These are phyloP conservation scores for Anguilla obscura DNA, from an alignment of 2,797 vertebrate species.

Conservation along the genomic window DNA sequence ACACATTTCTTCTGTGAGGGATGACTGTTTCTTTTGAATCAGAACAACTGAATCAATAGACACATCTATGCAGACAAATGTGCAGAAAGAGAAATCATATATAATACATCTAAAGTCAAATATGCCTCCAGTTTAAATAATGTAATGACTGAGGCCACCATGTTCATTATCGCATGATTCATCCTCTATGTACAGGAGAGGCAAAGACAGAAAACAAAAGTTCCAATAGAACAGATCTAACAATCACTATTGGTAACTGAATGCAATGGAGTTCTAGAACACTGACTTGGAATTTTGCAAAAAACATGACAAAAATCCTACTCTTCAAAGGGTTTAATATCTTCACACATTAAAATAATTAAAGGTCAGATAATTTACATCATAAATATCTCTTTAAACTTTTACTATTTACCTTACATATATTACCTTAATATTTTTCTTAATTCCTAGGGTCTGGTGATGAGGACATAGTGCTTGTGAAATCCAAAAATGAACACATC, in stretches of 20 bases:
- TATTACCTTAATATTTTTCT: neutral
- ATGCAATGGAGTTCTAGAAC: no score
- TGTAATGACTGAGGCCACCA: neutral
- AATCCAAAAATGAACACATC: neutral
- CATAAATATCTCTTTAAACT: no score
- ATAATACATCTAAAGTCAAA: neutral
- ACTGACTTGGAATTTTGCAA: no score
- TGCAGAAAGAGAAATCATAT: neutral
- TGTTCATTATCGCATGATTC: neutral
- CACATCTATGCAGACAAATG: neutral
- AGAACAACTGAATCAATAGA: neutral
- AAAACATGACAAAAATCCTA: no score
- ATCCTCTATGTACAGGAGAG: neutral
- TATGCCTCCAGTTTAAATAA: neutral
- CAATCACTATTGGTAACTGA: no score
- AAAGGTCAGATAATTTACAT: neutral
- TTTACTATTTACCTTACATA: neutral
- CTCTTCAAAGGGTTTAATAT: neutral
- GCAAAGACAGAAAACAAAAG: neutral
- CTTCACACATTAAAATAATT: neutral
- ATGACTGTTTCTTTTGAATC: neutral
- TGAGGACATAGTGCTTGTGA: neutral
- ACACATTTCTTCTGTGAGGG: neutral
- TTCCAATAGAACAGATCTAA: neutral
- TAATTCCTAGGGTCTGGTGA: neutral